Base-by-base conservation (phyloP, 2,888 invertebrate genomes). In the Andrena minutula region DNA sequence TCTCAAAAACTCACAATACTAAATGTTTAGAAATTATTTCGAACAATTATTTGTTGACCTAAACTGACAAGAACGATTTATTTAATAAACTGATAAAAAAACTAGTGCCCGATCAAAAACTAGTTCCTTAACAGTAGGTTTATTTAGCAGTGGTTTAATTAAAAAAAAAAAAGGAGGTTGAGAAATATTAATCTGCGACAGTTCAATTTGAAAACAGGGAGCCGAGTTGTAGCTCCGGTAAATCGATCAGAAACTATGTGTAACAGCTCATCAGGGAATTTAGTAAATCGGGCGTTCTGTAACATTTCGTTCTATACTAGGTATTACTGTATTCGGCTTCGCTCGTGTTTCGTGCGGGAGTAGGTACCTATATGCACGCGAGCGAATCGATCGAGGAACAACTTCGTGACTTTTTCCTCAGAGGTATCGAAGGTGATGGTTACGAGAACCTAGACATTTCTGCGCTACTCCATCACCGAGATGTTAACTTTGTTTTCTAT, bases 311-410 rank as follows among this genome's bases (percentile, higher is more conserved):
- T 49, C 49, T 7, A 7, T 7, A 20, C n/a, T n/a, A n/a, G n/a
- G 51, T 8, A 60, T 79, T 79, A 64, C 60, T 41, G 41, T 41
- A 41, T 41, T 41, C 41, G 16, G 78, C 53, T 68, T 51, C 66
- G 26, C 78, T 53, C 74, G 75, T 63, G 74, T 32, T 23, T 30
- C 35, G 53, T 20, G 77, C 72, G 51, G 65, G 60, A 66, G 73
- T 74, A 41, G 41, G 12, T 41, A 41, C n/a, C n/a, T 35, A 61
- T 61, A 61, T 73, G 68, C 78, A 78, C 74, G 74, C 74, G 66
- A 74, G 30, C 2, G 20, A 61, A 73, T 73, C 73, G 78, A 78
- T 78, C 66, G 66, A 26, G 26, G 30, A 16, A 16, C 26, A 23
- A 64, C 56, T 64, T 58, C 28, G 26, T 51, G 66, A 49, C 61